These are phyloP conservation scores for Vombatus ursinus DNA, from an alignment of 2,113 vertebrate genomes.

Conservation along the genomic window DNA sequence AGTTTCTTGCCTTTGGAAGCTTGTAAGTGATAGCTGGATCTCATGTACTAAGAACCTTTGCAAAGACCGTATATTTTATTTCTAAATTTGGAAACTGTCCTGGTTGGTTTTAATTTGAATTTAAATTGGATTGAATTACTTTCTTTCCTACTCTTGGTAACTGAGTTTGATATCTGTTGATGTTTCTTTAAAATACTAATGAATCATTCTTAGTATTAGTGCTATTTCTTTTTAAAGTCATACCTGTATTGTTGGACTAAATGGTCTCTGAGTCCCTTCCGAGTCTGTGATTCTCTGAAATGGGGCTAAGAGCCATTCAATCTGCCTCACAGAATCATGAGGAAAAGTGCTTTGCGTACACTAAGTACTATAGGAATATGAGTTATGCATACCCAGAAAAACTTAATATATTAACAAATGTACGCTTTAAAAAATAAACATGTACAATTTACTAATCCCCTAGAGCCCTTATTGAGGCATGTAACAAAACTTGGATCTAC, in stretches of 20 bases:
- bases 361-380: neutral
- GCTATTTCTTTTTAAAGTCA: neutral
- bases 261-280: neutral
- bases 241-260: neutral
- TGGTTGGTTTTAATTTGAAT: neutral
- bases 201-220: neutral
- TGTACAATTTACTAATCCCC: neutral
- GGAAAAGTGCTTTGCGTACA: neutral
- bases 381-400: neutral
- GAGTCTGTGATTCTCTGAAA: neutral
- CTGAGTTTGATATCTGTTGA: neutral
- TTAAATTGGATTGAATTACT: neutral
- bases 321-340: neutral
- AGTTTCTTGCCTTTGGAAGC: neutral
- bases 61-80: neutral
- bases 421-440: neutral
- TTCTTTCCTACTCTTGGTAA: neutral
- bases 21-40: neutral
- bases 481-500: neutral
- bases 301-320: neutral
- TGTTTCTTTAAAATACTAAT: neutral
- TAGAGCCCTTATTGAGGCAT: neutral
- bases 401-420: neutral
- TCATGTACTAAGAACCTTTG: neutral
- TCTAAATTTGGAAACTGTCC: neutral